Base-by-base conservation (phyloP, 2,113 vertebrate genomes). In the Hylia prasina region DNA sequence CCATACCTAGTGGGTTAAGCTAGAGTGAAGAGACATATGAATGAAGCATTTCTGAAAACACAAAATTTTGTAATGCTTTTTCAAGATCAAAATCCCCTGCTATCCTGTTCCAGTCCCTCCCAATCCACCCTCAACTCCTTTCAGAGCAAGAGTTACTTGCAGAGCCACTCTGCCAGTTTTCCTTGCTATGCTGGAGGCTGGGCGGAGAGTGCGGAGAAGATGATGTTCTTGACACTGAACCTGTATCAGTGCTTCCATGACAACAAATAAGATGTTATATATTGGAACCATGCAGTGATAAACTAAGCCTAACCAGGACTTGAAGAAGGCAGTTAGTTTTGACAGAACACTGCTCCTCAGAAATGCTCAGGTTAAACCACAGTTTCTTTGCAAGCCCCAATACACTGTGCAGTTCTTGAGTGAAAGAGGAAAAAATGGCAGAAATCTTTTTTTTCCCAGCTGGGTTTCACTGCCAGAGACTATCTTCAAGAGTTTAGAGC, bases 191-290 rank as follows among this genome's bases (percentile, higher is more conserved):
- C n/a, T 69, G 35, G 65, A 78, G 89, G 70, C 50, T 75, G 18
- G 13, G 53, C 10, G 1, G 44, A 71, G 35, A 81, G 45, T 5
- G 0, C 0, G 1, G 44, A 66, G 81, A 84, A 61, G 63, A 87
- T 45, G 75, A 86, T 90, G 82, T 27, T 88, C 82, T 66, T 97
- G 97, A 96, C 70, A 73, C 85, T 57, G 65, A 91, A 91, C 83
- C 44, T 80, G 61, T 91, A 96, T 80, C 91, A 53, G 73, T 51
- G 95, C 96, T 97, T 97, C 97, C 96, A 92, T 97, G 97, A 98
- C 97, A 98, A 97, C 95, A 97, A 97, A 97, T 92, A 92, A 91
- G 93, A 95, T 27, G 76, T 63, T 91, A 85, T 66, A 33, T 1
- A 0, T 69, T 86, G 91, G 94, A 93, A 92, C 80, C 0, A 1